Evolutionary conservation across 2,888 invertebrate species (phyloP).

Genomic region (Dynastes hyllus): DNA sequence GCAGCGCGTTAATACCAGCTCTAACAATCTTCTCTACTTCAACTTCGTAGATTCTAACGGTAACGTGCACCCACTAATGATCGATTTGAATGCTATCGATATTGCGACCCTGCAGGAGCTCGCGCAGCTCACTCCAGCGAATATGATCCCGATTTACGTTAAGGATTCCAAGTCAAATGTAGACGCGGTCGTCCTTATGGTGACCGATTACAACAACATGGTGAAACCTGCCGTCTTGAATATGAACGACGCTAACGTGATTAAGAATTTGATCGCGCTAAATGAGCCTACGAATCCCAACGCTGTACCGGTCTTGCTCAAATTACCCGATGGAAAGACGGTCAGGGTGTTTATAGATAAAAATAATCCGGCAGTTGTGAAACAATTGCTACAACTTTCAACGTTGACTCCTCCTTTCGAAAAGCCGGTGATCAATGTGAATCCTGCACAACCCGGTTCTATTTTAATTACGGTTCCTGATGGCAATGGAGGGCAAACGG

Average conservation of each 20-base stretch:
- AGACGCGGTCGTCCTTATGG: background rate
- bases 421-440: background rate
- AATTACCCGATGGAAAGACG: background rate
- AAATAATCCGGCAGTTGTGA: background rate
- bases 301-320: background rate
- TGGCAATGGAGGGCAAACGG: background rate
- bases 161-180: background rate
- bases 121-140: background rate
- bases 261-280: background rate
- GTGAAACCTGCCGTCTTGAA: background rate
- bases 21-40: background rate
- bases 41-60: background rate
- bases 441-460: background rate
- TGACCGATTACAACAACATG: background rate
- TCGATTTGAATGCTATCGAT: slow-evolving; percentile 20
- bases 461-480: background rate
- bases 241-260: background rate
- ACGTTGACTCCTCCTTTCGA: background rate
- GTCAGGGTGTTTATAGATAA: slow-evolving; percentile 6
- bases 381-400: background rate
- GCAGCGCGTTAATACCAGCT: background rate
- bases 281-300: background rate
- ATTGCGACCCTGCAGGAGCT: background rate
- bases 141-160: background rate
- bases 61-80: background rate